Evolutionary conservation across 2,888 invertebrate genomes (phyloP).

Genomic region (Scrobipalpa atriplicella): DNA sequence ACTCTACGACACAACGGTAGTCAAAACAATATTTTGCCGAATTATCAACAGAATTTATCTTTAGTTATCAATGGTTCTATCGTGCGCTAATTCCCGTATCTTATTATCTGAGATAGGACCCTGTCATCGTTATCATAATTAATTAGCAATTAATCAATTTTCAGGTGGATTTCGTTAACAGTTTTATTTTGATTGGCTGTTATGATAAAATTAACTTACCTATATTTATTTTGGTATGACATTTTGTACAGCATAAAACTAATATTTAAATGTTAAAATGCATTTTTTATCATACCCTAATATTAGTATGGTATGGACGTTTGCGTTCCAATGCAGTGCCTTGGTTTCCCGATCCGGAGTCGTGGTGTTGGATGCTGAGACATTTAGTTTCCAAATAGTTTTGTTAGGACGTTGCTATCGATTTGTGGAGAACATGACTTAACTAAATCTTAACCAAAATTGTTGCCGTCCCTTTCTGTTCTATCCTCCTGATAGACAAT

Average conservation of each 20-base stretch:
- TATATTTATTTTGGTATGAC: slow-evolving; percentile 1
- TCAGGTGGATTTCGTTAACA: slow-evolving; percentile 35
- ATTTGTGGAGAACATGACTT: too few species aligned
- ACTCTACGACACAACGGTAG: not conserved
- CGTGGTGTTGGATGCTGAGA: too few species aligned
- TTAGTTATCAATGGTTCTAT: slow-evolving; percentile 18
- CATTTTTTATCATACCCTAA: too few species aligned
- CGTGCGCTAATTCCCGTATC: slow-evolving; percentile 43
- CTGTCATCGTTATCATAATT: slow-evolving; percentile 53
- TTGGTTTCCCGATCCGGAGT: too few species aligned
- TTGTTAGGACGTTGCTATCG: too few species aligned
- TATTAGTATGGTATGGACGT: too few species aligned
- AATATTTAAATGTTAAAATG: too few species aligned
- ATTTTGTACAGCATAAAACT: not conserved
- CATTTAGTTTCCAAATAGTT: too few species aligned
- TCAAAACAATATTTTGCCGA: not conserved
- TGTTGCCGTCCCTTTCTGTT: too few species aligned
- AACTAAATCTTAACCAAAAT: too few species aligned
- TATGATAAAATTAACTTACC: not conserved
- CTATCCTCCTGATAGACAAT: too few species aligned
- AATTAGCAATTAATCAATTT: slow-evolving; percentile 53
- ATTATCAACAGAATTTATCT: slow-evolving; percentile 2
- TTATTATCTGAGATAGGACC: slow-evolving; percentile 36
- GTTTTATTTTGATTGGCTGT: slow-evolving; percentile 34
- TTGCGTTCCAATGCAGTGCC: too few species aligned